Conservation (phyloP, 2,797 vertebrate genomes). For the Argentina silus region DNA sequence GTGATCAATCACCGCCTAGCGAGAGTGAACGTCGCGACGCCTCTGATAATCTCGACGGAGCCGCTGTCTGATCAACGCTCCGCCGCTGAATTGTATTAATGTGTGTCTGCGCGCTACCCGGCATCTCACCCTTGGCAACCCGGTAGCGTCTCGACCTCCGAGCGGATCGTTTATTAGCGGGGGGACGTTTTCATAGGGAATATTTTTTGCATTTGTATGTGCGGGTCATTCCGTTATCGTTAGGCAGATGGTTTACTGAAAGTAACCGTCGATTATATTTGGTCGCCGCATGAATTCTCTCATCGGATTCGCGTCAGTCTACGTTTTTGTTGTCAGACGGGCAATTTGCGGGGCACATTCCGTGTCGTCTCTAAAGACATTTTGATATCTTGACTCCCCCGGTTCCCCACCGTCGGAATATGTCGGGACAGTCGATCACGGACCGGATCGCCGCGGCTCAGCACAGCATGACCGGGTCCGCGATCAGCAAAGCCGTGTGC, state of each 20-base stretch:
- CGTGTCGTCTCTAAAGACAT: slow-evolving; percentile 69
- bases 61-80: background rate
- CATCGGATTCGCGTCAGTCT: slow-evolving; percentile 68
- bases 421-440: slow-evolving; percentile 86
- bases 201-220: background rate
- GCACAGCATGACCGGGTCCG: slow-evolving; percentile 86
- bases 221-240: slow-evolving; percentile 34
- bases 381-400: slow-evolving; percentile 61
- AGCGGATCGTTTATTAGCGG: background rate
- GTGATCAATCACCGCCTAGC: slow-evolving; percentile 8
- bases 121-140: background rate
- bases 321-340: slow-evolving; percentile 56
- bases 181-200: too few species aligned
- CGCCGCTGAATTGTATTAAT: background rate
- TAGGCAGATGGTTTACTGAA: slow-evolving; percentile 44
- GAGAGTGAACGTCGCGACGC: slow-evolving; percentile 45
- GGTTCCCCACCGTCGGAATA: slow-evolving; percentile 48
- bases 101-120: slow-evolving; percentile 3
- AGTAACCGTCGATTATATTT: slow-evolving; percentile 57
- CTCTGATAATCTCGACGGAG: background rate
- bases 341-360: slow-evolving; percentile 63
- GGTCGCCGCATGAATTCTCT: slow-evolving; percentile 71
- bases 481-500: slow-evolving; percentile 81
- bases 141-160: slow-evolving; percentile 9
- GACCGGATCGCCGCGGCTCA: slow-evolving; percentile 85